Evolutionary conservation across 2,888 invertebrate species (phyloP), one percentile per base, ranked within the genome.

Genomic region (Bedellia somnulentella): DNA sequence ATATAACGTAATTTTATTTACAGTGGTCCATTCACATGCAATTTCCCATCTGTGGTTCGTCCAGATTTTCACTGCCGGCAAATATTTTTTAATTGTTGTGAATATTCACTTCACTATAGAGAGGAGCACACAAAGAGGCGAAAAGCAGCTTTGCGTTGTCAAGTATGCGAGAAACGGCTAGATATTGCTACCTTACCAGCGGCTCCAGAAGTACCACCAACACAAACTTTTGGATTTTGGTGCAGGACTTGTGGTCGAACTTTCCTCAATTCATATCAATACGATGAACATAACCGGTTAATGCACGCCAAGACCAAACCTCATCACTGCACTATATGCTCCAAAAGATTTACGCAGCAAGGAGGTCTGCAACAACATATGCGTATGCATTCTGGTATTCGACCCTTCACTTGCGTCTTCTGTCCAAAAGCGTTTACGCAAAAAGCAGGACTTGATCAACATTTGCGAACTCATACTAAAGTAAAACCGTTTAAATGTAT

Each of bases 361-460:
- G 73, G 75, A 1, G 76, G 75, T 1, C 37, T 76, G 11, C 73
- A 70, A 27, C 76, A 76, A 37, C 76, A 76, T 35, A 63, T 75
- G 63, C 49, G 76, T 9, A 71, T 68, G 64, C 76, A 76, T 29
- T 58, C 68, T 0, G 73, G 73, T 1, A 54, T 71, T 3, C 47
- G 67, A 10, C 76, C 76, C 0, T 77, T 68, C 37, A 51, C 44
- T 3, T 77, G 76, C 41, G 59, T 58, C 0, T 67, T 55, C 35
- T 77, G 76, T 35, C 51, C 57, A 0, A 76, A 76, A 44, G 60
- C 67, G 1, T 77, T 77, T 38, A 68, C 75, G 0, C 76, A 77
- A 37, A 73, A 71, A 37, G 70, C 71, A 0, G 76, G 76, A 1
- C 42, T 77, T 18, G 75, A 76, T 30, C 76, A 76, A 36, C 76